A percentile compares a stretch with the other conserved stretches of the same genome.
phyloP scores from a whole-genome alignment of 2,888 invertebrate genomes.

The Sarcophaga variegata region DNA sequence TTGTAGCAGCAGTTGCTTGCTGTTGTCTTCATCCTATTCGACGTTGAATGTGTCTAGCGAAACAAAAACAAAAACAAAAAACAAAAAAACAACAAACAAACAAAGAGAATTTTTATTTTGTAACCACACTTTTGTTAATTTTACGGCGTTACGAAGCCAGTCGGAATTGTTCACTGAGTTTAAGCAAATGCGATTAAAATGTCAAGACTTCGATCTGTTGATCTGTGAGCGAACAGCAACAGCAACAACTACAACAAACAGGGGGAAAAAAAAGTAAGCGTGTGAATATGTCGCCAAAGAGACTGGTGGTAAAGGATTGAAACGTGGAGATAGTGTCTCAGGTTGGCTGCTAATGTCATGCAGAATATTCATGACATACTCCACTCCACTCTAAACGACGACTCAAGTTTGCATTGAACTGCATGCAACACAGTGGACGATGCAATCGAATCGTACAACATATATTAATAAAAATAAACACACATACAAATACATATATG shows the following conservation, averaged over 20 bases:
- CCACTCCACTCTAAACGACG: slow-evolving; percentile 23
- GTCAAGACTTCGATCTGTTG: slow-evolving; percentile 77
- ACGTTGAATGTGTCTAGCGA: slow-evolving; percentile 41
- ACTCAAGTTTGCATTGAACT: slow-evolving; percentile 29
- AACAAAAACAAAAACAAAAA: not conserved
- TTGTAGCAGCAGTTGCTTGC: not conserved
- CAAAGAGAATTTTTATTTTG: slow-evolving; percentile 42
- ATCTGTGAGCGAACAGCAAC: slow-evolving; percentile 66
- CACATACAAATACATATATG: too few relatives aligned
- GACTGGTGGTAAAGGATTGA: slow-evolving; percentile 69
- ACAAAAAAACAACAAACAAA: too few relatives aligned
- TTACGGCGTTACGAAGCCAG: slow-evolving; percentile 69
- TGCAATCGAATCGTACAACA: slow-evolving; percentile 7
- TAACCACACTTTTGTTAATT: slow-evolving; percentile 67
- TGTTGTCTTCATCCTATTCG: slow-evolving; percentile 47
- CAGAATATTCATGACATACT: slow-evolving; percentile 59
- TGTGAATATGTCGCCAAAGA: slow-evolving; percentile 71
- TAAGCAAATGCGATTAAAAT: slow-evolving; percentile 81
- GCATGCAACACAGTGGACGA: slow-evolving; percentile 13
- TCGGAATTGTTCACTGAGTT: slow-evolving; percentile 80
- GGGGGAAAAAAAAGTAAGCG: slow-evolving; percentile 43
- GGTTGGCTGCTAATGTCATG: slow-evolving; percentile 52
- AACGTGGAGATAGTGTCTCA: slow-evolving; percentile 67
- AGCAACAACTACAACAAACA: slow-evolving; percentile 63
- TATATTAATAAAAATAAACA: not conserved